Percentiles rank a stretch among this genome's conserved stretches.
Evolutionary conservation across 2,113 vertebrate species (phyloP).

Genomic region (Zosterops hypoxanthus): DNA sequence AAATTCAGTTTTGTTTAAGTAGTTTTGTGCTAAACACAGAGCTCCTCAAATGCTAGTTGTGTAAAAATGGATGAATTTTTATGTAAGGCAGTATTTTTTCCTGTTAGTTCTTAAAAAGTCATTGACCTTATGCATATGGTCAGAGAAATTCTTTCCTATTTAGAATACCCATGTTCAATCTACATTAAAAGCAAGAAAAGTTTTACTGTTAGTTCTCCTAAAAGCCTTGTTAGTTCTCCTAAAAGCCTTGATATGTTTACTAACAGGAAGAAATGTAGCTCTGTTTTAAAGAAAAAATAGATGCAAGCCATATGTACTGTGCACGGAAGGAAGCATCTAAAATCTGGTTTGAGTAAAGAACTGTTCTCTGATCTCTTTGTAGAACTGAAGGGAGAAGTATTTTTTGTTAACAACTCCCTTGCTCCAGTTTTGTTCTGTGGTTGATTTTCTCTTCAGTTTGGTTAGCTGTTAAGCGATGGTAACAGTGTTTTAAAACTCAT

Average conservation of each 20-base stretch:
- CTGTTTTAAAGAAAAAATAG: slow-evolving; percentile 31
- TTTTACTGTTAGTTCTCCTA: slow-evolving; percentile 25
- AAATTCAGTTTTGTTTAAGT: not conserved
- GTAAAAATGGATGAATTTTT: not conserved
- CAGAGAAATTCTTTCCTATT: not conserved
- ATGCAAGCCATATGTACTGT: slow-evolving; percentile 45
- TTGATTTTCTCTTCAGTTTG: slow-evolving; percentile 51
- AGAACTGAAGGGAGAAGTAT: slow-evolving; percentile 42
- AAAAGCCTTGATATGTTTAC: slow-evolving; percentile 47
- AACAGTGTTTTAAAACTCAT: slow-evolving; percentile 58
- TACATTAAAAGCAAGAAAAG: slow-evolving; percentile 2
- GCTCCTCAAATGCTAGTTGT: not conserved
- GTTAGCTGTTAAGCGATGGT: slow-evolving; percentile 53
- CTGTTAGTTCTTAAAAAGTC: not conserved
- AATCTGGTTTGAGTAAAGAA: slow-evolving; percentile 66
- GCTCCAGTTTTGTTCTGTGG: slow-evolving; percentile 51
- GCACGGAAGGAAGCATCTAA: slow-evolving; percentile 46
- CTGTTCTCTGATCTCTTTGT: slow-evolving; percentile 68
- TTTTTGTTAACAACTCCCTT: slow-evolving; percentile 57
- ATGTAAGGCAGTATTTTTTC: not conserved
- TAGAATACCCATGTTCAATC: not conserved
- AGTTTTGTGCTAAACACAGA: not conserved
- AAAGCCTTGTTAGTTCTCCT: slow-evolving; percentile 16
- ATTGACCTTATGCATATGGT: not conserved
- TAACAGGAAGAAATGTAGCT: slow-evolving; percentile 65